Conservation (phyloP, 2,797 vertebrate species). For the Chloroceryle amazona region DNA sequence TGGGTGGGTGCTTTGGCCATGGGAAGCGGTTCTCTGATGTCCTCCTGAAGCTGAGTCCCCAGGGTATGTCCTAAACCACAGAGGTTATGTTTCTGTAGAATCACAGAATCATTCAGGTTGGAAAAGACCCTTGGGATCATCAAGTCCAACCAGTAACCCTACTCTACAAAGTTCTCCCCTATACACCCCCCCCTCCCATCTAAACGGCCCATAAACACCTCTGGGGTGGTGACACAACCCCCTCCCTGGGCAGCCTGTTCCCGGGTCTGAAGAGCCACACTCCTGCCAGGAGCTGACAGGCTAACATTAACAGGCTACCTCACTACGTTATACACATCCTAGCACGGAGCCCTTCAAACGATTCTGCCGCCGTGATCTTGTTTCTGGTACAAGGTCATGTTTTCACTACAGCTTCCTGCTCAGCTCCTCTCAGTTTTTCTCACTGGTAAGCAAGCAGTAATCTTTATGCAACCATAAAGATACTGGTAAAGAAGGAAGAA, state of each 20-base stretch:
- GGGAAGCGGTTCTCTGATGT: neutral
- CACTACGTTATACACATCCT: fast-evolving
- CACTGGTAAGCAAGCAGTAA: neutral
- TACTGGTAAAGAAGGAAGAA: neutral
- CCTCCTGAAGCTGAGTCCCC: neutral
- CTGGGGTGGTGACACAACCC: no score
- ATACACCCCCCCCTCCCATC: no score
- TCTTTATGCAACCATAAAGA: neutral
- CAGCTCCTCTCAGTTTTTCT: neutral
- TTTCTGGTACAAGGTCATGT: neutral
- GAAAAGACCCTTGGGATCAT: no score
- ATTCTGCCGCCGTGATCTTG: neutral
- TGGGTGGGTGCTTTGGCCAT: neutral
- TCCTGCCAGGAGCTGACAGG: neutral
- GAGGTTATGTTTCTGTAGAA: neutral
- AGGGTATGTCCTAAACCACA: neutral
- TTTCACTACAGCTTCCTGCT: neutral
- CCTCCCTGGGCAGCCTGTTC: no score
- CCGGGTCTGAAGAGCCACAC: neutral
- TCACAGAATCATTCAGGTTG: no score
- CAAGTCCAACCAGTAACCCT: no score
- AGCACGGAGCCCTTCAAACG: neutral
- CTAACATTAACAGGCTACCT: neutral
- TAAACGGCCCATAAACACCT: no score
- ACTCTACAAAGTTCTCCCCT: no score